Base-by-base conservation (phyloP, 1,140 invertebrate species). In the Lucilia sericata region DNA sequence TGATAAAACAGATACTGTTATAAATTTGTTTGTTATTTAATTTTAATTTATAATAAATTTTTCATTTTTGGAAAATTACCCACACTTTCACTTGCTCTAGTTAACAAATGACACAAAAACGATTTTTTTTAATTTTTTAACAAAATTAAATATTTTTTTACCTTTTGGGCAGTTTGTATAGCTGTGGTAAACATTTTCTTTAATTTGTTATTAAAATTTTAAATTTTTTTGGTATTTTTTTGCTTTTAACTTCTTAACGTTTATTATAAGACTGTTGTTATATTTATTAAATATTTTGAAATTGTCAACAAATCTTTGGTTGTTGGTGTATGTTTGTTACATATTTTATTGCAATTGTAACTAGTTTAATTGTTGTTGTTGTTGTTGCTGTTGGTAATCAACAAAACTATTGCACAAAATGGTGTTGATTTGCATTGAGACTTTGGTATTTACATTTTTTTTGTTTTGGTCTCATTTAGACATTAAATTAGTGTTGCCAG, bases 371-470 rank as follows among this genome's bases (percentile, higher is more conserved):
- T 36, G 42, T 60, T 60, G n/a, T 17, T 60, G 12, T 9, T 21
- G 2, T 70, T 70, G 19, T 19, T 70, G 10, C 7, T 70, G 65
- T 25, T 7, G n/a, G 65, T 70, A 9, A 10, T 70, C 10, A 19
- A 70, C n/a, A 19, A 70, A 70, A 70, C 65, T 70, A 70, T 70
- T 70, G n/a, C 65, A 70, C 65, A 19, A 70, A 70, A 70, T 70
- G 65, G n/a, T 21, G 65, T 70, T 70, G 21, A 21, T 21, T 70
- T 70, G 65, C 9, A 70, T 70, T 25, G 65, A 12, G 5, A 2
- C 65, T 25, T 70, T 70, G 65, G 65, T n/a, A 9, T 70, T n/a
- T 42, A 0, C 10, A n/a, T n/a, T 42, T 42, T 42, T 42, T 42
- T 42, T 42, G 5, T 42, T 42, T 42, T 42, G 42, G 42, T 42